Conservation (phyloP, 2,113 vertebrate species). For the Hepsetus odoe region DNA sequence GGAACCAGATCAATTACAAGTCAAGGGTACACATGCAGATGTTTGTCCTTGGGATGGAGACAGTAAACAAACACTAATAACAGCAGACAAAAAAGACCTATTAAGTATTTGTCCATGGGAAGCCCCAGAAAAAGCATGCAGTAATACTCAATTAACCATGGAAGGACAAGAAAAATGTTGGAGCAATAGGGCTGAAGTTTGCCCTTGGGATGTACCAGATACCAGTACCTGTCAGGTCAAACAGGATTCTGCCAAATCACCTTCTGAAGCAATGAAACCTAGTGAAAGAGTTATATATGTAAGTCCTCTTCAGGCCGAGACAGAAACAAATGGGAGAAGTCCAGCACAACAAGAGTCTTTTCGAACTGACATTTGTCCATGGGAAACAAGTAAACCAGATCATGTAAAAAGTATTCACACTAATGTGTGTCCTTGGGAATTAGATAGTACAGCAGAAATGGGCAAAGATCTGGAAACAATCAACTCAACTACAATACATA, state of each 20-base stretch:
- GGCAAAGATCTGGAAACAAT: neutral
- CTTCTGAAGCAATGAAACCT: conserved; percentile 29
- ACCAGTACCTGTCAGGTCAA: conserved; percentile 1
- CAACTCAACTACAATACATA: neutral
- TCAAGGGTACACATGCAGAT: neutral
- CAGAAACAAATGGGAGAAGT: neutral
- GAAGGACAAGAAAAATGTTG: conserved; percentile 15
- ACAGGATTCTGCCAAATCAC: conserved; percentile 16
- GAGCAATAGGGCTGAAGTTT: conserved; percentile 42
- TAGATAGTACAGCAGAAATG: neutral
- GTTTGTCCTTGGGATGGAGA: conserved; percentile 53
- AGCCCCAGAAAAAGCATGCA: conserved; percentile 1
- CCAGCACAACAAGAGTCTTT: conserved; percentile 1
- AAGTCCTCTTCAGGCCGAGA: neutral
- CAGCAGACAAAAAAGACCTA: neutral
- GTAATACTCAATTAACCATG: neutral
- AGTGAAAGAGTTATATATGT: conserved; percentile 47
- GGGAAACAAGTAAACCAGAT: conserved; percentile 15
- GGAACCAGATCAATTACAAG: conserved; percentile 11
- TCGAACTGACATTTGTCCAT: neutral
- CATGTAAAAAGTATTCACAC: conserved; percentile 14
- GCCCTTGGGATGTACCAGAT: conserved; percentile 54
- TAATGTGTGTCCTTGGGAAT: conserved; percentile 33
- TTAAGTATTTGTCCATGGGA: conserved; percentile 20
- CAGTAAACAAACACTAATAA: neutral